Evolutionary conservation across 2,113 vertebrate genomes (phyloP), one percentile per base, ranked within the genome.

Genomic region (Ifrita kowaldi): DNA sequence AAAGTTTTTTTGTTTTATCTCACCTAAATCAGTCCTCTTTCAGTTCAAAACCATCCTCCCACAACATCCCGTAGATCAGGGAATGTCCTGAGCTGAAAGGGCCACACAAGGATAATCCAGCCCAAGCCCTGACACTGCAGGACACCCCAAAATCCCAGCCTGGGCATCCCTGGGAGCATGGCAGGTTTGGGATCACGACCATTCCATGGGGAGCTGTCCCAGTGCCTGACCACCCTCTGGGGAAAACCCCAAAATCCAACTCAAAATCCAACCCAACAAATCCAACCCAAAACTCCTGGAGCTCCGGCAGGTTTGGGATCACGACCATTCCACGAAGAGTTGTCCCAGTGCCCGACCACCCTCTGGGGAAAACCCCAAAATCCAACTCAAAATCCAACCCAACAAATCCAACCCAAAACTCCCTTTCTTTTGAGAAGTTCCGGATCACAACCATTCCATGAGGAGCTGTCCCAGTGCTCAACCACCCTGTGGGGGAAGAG

Each of bases 391-490:
- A 41, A 16, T 42, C 42, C 15, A 42, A 42, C 16, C 6, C 44
- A 44, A 44, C 15, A 56, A 57, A n/a, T 7, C 21, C 33, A 53
- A 17, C 53, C 16, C 57, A 9, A 32, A 55, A 11, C 22, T 22
- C 53, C 33, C n/a, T n/a, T n/a, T n/a, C n/a, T n/a, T n/a, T n/a
- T 17, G 26, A 3, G 1, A 57, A 1, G 0, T 35, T 23, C 4
- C 15, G 7, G 16, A 32, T 39, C 44, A 8, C 21, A 1, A 17
- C 27, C 42, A 37, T 0, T 14, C 35, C 44, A 26, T 2, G 2
- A 1, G 21, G 56, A 76, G 56, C 44, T 12, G 6, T 10, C 15
- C 44, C 24, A 33, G 13, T 11, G 16, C 78, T 7, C 22, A 9
- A 33, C 21, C n/a, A 64, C 26, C 27, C 9, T 6, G 7, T 23